phyloP scores from a whole-genome alignment of 2,797 vertebrate genomes.

The Poecilia picta region DNA sequence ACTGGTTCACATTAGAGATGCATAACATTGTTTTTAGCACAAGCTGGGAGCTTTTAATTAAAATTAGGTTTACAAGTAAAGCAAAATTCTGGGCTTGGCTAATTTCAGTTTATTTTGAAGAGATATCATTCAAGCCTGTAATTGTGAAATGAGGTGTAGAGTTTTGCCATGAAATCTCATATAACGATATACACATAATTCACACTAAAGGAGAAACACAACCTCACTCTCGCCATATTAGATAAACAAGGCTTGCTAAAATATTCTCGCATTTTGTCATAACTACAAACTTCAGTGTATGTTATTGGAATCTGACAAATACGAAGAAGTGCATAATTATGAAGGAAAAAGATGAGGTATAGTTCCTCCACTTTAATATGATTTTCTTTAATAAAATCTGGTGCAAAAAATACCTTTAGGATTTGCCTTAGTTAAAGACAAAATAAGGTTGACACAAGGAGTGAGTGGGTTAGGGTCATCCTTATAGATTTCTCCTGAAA shows the following conservation, averaged over 20 bases:
- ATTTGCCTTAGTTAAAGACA: background rate
- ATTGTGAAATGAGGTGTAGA: too few species aligned
- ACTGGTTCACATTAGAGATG: background rate
- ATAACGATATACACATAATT: background rate
- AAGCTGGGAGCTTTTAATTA: background rate
- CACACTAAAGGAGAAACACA: background rate
- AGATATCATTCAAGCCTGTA: background rate
- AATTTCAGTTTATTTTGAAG: background rate
- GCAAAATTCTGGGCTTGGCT: background rate
- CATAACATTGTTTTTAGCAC: background rate
- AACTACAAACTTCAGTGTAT: background rate
- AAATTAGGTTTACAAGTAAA: background rate
- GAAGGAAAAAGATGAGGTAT: background rate
- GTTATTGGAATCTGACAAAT: background rate
- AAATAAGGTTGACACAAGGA: too few species aligned
- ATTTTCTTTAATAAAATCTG: background rate
- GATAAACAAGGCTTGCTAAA: background rate
- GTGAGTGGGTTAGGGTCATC: conserved; percentile 24
- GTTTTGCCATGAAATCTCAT: too few species aligned
- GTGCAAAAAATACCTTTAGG: background rate
- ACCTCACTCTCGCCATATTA: background rate
- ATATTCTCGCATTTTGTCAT: background rate
- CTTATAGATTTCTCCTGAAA: conserved; percentile 49
- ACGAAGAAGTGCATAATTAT: background rate
- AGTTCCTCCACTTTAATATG: background rate